Base-by-base conservation (phyloP, 2,113 vertebrate species). In the Etheostoma spectabile region DNA sequence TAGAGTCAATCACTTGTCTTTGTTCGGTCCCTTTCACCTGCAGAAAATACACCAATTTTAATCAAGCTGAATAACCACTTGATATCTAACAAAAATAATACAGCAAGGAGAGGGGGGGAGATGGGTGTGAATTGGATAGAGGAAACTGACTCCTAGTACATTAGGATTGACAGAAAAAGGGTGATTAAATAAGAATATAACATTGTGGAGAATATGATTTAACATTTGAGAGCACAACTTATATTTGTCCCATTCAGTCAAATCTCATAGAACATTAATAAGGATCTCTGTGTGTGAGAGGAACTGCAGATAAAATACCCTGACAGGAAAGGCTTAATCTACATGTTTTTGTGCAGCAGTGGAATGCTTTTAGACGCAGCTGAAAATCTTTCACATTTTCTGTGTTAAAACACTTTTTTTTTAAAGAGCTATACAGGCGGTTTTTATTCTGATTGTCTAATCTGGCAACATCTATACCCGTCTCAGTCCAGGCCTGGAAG, bases 401-500 rank as follows among this genome's bases (percentile, higher is more conserved):
- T 19, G 16, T 45, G 22, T 53, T 55, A 27, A 27, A n/a, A 30
- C 6, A 4, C 4, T 2, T n/a, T 74, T 35, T 75, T 70, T 57
- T n/a, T n/a, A n/a, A 55, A 38, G 10, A 38, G 24, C 3, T 33
- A n/a, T n/a, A n/a, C n/a, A n/a, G n/a, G n/a, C n/a, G n/a, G 57
- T 61, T 77, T 80, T 45, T 27, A 10, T 57, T 63, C 42, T 55
- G 35, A 67, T 14, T 65, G 56, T 35, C 21, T 64, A 19, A 73
- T 73, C 49, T 81, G 61, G 83, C 19, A 1, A 48, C 46, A 35
- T 49, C 8, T 57, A 55, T 80, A 53, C 57, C 19, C 13, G 48
- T 33, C 65, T 73, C 71, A 38, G 24, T 1, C 12, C 10, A 64
- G 22, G 70, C 78, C 74, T 82, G 22, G 55, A 63, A 27, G 53